Evolutionary conservation across 2,888 invertebrate genomes (phyloP), one percentile per base, ranked within the genome.

Genomic region (Amphiduros pacificus): DNA sequence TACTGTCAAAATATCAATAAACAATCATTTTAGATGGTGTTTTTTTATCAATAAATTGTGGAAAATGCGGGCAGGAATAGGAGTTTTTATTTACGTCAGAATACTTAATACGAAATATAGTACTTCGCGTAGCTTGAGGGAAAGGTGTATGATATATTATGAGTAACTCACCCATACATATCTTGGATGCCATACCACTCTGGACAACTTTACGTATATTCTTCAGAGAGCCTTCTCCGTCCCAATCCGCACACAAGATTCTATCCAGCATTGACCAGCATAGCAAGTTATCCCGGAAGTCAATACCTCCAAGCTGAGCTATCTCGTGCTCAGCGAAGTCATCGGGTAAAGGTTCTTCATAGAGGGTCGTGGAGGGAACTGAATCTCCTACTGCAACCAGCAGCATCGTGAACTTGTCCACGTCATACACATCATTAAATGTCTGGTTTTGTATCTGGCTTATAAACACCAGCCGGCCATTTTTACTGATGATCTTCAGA

Each of bases 221-320:
- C 44, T 22, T 5, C 6, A 44, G 6, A 6, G 6, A 20, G n/a
- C 44, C 44, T 44, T 44, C 20, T 20, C 44, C 44, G 22, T 44
- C 22, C 44, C 44, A 44, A 6, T 44, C 20, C n/a, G 9, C 44
- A 44, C 44, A 44, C 5, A 44, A 4, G n/a, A 44, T 44, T 17
- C 44, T 44, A 22, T 44, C 44, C 44, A 44, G n/a, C 44, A 44
- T 44, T n/a, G 44, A 44, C 44, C 44, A 44, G n/a, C 44, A 44
- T 22, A 44, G 22, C 20, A 20, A 20, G 44, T 17, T 17, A 20
- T 44, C 44, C 22, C 44, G 44, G 44, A 20, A 44, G 22, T 44
- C 44, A n/a, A 44, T 44, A 11, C 44, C 44, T 44, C 44, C 44
- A n/a, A 44, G 44, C 20, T 44, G n/a, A 4, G 44, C n/a, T 6